Evolutionary conservation across 2,888 invertebrate species (phyloP).

Genomic region (Orthosia gothica): DNA sequence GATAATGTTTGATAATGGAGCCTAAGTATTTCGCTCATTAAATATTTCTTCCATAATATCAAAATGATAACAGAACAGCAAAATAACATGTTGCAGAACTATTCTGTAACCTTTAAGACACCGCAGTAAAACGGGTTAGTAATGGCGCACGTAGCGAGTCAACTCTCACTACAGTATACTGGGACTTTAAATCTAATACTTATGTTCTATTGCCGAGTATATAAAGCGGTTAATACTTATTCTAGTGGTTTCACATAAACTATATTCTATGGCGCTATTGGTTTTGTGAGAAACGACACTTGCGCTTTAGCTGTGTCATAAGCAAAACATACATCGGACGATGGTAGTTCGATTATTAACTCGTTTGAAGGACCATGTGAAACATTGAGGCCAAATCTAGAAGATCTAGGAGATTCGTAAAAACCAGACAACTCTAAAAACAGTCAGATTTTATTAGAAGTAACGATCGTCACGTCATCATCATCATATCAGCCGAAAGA

Average conservation of each 20-base stretch:
- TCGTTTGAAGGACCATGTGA: not conserved
- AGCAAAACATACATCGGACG: not conserved
- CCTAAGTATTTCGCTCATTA: no score
- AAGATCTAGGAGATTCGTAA: no score
- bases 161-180: constrained; percentile 23
- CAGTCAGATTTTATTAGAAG: no score
- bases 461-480: no score
- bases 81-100: constrained; percentile 2
- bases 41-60: not conserved
- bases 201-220: constrained; percentile 25
- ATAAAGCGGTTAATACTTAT: constrained; percentile 19
- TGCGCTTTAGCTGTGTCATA: no score
- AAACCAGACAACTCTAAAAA: no score
- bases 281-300: not conserved
- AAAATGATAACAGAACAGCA: not conserved
- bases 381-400: no score
- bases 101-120: constrained; percentile 19
- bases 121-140: constrained; percentile 31
- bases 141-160: constrained; percentile 18
- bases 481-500: no score
- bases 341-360: not conserved
- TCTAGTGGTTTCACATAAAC: not conserved
- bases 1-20: no score
- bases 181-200: constrained; percentile 31
- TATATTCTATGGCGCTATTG: not conserved